Conservation (phyloP, 2,113 vertebrate genomes). For the Piaya cayana region DNA sequence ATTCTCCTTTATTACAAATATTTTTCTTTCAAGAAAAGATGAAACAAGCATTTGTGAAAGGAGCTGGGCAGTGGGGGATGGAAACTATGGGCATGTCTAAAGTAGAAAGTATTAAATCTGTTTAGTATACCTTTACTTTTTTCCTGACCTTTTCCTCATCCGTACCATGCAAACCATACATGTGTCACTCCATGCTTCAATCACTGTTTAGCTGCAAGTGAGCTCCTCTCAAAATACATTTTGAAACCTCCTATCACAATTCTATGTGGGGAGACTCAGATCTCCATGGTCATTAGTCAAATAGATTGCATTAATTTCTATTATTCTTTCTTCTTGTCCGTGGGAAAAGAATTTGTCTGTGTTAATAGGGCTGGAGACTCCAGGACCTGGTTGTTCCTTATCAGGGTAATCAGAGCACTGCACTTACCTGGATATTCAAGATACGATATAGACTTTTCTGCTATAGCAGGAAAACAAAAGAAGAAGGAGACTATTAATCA, state of each 20-base stretch:
- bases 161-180: background rate
- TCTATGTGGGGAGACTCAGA: background rate
- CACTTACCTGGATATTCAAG: background rate
- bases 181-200: background rate
- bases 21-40: conserved; percentile 17
- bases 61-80: background rate
- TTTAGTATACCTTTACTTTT: background rate
- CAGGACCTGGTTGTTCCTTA: background rate
- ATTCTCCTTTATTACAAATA: conserved; percentile 25
- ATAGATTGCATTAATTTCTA: background rate
- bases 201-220: background rate
- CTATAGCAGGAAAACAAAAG: background rate
- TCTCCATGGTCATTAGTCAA: background rate
- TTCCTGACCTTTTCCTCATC: background rate
- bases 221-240: background rate
- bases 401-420: background rate
- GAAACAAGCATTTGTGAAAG: background rate
- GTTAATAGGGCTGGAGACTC: background rate
- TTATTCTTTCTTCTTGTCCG: background rate
- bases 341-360: background rate
- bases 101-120: background rate
- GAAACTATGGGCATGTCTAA: background rate
- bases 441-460: background rate
- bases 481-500: background rate
- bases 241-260: background rate